Percentiles rank a stretch among this genome's conserved stretches.
These are phyloP conservation scores for Ctena decussata DNA, from an alignment of 2,888 invertebrate species.

Conservation along the genomic window DNA sequence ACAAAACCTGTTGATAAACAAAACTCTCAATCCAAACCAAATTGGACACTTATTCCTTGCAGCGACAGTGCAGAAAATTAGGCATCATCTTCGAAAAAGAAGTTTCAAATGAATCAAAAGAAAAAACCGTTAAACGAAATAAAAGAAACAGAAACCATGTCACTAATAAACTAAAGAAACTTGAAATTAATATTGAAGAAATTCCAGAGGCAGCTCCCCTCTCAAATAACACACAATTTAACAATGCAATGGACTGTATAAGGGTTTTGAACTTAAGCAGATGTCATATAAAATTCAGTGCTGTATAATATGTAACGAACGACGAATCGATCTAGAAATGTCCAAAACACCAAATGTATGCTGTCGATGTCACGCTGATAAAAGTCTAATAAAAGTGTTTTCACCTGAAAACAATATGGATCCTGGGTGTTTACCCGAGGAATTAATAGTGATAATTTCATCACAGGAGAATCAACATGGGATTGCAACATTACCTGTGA, in stretches of 20 bases:
- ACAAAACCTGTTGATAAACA: not conserved
- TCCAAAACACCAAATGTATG: not conserved
- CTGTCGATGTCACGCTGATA: not conserved
- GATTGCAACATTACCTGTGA: no score
- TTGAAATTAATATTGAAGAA: no score
- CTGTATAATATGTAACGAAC: not conserved
- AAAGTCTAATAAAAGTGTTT: constrained; percentile 39
- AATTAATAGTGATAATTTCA: no score
- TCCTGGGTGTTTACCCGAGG: not conserved
- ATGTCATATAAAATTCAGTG: constrained; percentile 21
- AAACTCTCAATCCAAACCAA: not conserved
- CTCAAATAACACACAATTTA: not conserved
- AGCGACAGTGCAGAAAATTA: not conserved
- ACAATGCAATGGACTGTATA: constrained; percentile 31
- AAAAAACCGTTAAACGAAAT: not conserved
- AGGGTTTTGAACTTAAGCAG: constrained; percentile 37
- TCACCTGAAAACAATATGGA: no score
- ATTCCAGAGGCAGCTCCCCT: not conserved
- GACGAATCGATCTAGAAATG: not conserved
- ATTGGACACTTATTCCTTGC: not conserved
- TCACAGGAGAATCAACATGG: no score
- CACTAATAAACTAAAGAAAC: not conserved
- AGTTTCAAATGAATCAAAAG: not conserved
- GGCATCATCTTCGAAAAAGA: not conserved
- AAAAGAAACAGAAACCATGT: not conserved